Evolutionary conservation across 2,113 vertebrate species (phyloP), one percentile per base, ranked within the genome.

Genomic region (Oreochromis aureus): DNA sequence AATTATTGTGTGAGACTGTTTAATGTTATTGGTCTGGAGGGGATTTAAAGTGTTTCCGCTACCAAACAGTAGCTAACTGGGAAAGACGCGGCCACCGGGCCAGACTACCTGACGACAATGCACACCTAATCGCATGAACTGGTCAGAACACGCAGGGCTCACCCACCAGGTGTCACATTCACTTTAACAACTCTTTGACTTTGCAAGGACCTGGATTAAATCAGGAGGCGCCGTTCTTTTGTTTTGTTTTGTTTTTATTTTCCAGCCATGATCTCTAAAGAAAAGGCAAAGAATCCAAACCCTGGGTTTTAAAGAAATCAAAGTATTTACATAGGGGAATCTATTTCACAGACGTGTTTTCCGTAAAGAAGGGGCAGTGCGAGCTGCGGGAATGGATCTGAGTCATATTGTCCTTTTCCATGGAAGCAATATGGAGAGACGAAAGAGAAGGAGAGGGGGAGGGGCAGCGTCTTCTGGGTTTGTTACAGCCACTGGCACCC

Each of bases 361-460:
- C 95, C 89, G 76, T 90, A 86, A 90, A 91, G 87, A 92, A 69
- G 73, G 81, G 48, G 91, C 85, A 89, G 91, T 89, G 84, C 87
- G 80, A 91, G 91, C 82, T 85, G 87, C 7, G 80, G 91, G 89
- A 86, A 90, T 80, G 73, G 85, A 87, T 95, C 95, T 95, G 94
- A 95, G 93, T 96, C 95, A 95, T 96, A 91, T 78, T 91, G 89
- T 91, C 94, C 92, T 93, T 95, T 95, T 96, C 95, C 95, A 94
- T 94, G 93, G 91, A 92, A 87, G 90, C 76, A 87, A 84, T 63
- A 85, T 63, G 86, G 84, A 92, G 73, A 89, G 81, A 80, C 86
- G 83, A 93, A 90, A 91, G 82, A 89, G 81, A 22, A 81, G 53
- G 46, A 61, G 11, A 84, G 81, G 79, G 48, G 69, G 71, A 91